A percentile compares a stretch with the other conserved stretches of the same genome.
Conservation (phyloP, 2,113 vertebrate genomes). For the Pedetes capensis region DNA sequence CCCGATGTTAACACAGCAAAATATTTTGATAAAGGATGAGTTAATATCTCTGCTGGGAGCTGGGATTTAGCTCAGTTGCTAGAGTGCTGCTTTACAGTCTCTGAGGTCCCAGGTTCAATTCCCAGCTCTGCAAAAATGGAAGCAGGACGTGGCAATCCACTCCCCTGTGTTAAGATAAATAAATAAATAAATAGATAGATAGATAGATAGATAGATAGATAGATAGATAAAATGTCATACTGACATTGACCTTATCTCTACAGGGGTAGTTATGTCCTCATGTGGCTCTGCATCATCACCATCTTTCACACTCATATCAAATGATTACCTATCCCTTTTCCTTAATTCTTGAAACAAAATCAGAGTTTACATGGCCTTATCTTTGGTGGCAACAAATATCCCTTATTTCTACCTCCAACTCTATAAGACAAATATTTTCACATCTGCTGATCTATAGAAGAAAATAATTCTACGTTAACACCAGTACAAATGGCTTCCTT, state of each 20-base stretch:
- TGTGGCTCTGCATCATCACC: neutral
- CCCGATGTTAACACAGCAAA: too few species aligned
- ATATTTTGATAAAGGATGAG: too few species aligned
- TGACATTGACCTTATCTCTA: neutral
- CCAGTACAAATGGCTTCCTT: neutral
- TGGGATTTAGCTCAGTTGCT: too few species aligned
- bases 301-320: neutral
- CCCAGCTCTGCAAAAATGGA: too few species aligned
- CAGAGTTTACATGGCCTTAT: neutral
- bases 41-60: too few species aligned
- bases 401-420: neutral
- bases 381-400: neutral
- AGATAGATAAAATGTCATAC: neutral
- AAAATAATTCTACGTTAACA: neutral
- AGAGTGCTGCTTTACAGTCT: too few species aligned
- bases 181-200: too few species aligned
- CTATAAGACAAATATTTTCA: neutral
- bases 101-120: too few species aligned
- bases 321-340: neutral
- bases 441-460: neutral
- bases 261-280: neutral
- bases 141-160: too few species aligned
- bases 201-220: too few species aligned
- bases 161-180: too few species aligned
- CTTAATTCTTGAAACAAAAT: constrained; percentile 26